Base-by-base conservation (phyloP, 2,888 invertebrate genomes). In the Molorchus minor region DNA sequence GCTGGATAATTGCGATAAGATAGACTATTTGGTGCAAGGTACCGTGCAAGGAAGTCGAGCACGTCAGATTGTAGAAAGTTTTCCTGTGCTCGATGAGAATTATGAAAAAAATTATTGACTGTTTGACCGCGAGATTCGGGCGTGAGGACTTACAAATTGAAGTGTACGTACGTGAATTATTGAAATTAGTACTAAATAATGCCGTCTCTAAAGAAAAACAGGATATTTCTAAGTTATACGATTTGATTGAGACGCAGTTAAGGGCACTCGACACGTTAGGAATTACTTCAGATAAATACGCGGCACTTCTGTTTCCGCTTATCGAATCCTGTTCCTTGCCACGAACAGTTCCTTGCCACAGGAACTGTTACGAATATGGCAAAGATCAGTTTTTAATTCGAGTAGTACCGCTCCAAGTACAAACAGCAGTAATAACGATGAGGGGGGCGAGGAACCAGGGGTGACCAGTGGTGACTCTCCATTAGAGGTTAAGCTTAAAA, bases 311-410 rank as follows among this genome's bases (percentile, higher is more conserved):
- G 10, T 74, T 69, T 53, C 75, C 73, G 1, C 58, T 75, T 3
- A 71, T 72, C 15, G 74, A 74, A 49, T 72, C 71, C 0, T 63
- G 65, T 44, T n/a, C n/a, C n/a, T n/a, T n/a, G n/a, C n/a, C n/a
- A n/a, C n/a, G n/a, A n/a, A n/a, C n/a, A n/a, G n/a, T n/a, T n/a
- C n/a, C n/a, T 49, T 74, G 4, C 73, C 73, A 2, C 63, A 70
- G n/a, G 66, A 67, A 1, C 46, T 68, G 2, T 47, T 73, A 30
- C 13, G 68, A 35, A 63, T 62, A 3, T 75, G 71, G 74, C 66
- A 66, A 41, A 25, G 62, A 17, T 55, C 62, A 17, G 4, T 47
- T n/a, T 16, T 30, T 15, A 47, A 30, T 35, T 56, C 36, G 2
- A 35, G 10, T 35, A 20, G 30, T 53, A n/a, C 7, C 12, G 40